Evolutionary conservation across 1,140 invertebrate species (phyloP).

Genomic region (Cotesia glomerata): DNA sequence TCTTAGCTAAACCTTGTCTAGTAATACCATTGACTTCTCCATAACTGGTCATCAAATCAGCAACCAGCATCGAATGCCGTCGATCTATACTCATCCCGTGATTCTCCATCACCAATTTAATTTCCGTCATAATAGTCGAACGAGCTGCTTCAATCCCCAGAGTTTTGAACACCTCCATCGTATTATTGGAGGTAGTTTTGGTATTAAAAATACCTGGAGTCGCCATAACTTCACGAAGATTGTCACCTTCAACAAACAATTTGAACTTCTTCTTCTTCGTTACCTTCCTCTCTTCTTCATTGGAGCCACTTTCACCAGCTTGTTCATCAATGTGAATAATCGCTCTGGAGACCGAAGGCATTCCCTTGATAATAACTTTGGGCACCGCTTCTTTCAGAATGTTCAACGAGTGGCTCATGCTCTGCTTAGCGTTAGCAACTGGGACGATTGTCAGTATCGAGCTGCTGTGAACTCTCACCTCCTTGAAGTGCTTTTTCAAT

Average conservation of each 20-base stretch:
- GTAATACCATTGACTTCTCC: conserved; percentile 98
- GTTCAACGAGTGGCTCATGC: conserved; percentile 81
- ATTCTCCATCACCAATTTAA: conserved; percentile 94
- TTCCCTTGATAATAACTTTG: conserved; percentile 87
- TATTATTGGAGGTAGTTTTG: conserved; percentile 90
- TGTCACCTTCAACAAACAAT: conserved; percentile 95
- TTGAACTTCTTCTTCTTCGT: conserved; percentile 75
- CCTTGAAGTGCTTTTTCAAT: conserved; percentile 73
- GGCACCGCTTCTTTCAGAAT: conserved; percentile 80
- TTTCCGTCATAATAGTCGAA: conserved; percentile 95
- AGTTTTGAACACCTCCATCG: conserved; percentile 82
- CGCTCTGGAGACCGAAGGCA: conserved; percentile 87
- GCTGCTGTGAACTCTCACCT: conserved; percentile 72
- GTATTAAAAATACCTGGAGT: conserved; percentile 83
- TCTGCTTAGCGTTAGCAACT: conserved; percentile 67
- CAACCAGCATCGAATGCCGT: conserved; percentile 95
- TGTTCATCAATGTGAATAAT: conserved; percentile 76
- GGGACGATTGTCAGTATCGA: conserved; percentile 81
- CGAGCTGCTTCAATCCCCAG: conserved; percentile 97
- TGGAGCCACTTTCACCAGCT: no score
- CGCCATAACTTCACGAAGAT: conserved; percentile 91
- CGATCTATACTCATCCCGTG: conserved; percentile 98
- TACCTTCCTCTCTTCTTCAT: conserved; percentile 71
- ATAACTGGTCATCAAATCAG: conserved; percentile 96
- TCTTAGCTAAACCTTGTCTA: conserved; percentile 92